These are phyloP conservation scores for Etia nguti DNA, from an alignment of 2,113 vertebrate genomes.

Conservation along the genomic window DNA sequence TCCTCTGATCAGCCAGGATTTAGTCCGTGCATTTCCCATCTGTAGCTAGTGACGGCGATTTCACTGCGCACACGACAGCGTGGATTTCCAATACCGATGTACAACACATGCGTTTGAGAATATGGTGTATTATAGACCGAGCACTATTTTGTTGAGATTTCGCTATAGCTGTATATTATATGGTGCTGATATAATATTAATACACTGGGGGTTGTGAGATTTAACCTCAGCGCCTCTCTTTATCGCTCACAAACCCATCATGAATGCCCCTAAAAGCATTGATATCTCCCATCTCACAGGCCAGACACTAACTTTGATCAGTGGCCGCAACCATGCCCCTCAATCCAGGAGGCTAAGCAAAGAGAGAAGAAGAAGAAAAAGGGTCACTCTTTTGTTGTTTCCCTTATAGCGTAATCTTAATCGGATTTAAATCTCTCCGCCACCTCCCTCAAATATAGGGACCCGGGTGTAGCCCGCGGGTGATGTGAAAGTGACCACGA, in stretches of 20 bases:
- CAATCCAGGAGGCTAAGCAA: conserved; percentile 53
- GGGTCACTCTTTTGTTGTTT: conserved; percentile 57
- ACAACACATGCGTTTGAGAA: conserved; percentile 19
- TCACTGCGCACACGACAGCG: conserved; percentile 24
- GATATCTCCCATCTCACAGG: neutral
- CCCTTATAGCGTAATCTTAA: conserved; percentile 54
- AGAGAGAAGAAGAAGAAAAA: conserved; percentile 35
- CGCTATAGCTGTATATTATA: neutral
- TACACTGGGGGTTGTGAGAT: neutral
- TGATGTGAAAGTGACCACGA: neutral
- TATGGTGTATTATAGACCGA: neutral
- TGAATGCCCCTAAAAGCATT: conserved; percentile 2
- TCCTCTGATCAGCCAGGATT: conserved; percentile 21
- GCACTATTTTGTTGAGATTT: neutral
- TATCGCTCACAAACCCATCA: neutral
- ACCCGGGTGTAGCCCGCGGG: neutral
- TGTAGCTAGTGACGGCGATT: conserved; percentile 16
- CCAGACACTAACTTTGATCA: conserved; percentile 19
- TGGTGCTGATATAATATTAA: neutral
- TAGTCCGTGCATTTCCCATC: conserved; percentile 3
- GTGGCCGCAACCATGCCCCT: conserved; percentile 1
- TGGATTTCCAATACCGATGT: conserved; percentile 15
- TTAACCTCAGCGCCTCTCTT: neutral
- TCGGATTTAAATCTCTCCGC: conserved; percentile 63
- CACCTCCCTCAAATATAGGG: neutral